These are phyloP conservation scores for Drosophila rellima DNA, from an alignment of 2,888 invertebrate genomes.

Conservation along the genomic window DNA sequence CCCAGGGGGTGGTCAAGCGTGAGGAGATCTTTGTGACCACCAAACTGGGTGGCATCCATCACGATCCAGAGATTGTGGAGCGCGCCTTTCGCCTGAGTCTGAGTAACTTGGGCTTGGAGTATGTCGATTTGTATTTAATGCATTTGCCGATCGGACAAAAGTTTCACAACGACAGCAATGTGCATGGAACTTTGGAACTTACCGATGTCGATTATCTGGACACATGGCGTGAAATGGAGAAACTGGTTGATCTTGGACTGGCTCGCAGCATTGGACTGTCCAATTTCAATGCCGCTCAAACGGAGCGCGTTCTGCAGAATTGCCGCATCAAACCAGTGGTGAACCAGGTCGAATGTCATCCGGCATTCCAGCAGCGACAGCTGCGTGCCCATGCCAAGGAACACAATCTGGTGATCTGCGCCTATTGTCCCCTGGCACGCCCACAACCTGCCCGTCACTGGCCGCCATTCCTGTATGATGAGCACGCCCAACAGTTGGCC, in stretches of 20 bases:
- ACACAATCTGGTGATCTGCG: slow-evolving; percentile 89
- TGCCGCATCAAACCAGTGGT: slow-evolving; percentile 84
- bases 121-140: slow-evolving; percentile 92
- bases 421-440: slow-evolving; percentile 91
- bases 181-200: slow-evolving; percentile 80
- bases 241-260: slow-evolving; percentile 80
- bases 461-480: slow-evolving; percentile 85
- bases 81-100: slow-evolving; percentile 89
- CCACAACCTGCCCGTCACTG: slow-evolving; percentile 87
- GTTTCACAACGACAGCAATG: slow-evolving; percentile 86
- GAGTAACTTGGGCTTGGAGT: slow-evolving; percentile 89
- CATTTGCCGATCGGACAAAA: slow-evolving; percentile 93
- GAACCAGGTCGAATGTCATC: slow-evolving; percentile 85
- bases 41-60: slow-evolving; percentile 86
- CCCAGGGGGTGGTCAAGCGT: slow-evolving; percentile 84
- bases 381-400: slow-evolving; percentile 89
- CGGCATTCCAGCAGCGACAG: slow-evolving; percentile 85
- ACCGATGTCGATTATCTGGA: slow-evolving; percentile 84
- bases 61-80: slow-evolving; percentile 89
- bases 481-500: slow-evolving; percentile 86
- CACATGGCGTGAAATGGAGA: slow-evolving; percentile 85
- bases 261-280: slow-evolving; percentile 83
- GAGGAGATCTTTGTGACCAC: slow-evolving; percentile 85
- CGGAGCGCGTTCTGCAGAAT: slow-evolving; percentile 77
- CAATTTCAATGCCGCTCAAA: slow-evolving; percentile 84